phyloP scores from a whole-genome alignment of 2,113 vertebrate genomes.

The Anser cygnoides region DNA sequence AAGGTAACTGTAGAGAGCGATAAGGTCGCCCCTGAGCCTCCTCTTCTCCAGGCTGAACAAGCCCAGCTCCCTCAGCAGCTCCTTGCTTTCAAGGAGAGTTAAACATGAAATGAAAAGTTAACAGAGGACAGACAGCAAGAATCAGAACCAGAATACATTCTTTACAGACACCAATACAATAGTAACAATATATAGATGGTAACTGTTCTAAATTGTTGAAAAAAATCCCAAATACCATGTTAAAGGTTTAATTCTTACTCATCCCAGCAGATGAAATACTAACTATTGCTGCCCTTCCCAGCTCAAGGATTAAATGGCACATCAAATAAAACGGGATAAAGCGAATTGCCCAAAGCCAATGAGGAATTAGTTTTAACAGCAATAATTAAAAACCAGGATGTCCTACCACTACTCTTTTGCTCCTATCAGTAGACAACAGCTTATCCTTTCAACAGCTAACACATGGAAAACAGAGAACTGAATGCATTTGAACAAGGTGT shows the following conservation, averaged over 20 bases:
- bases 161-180: not conserved
- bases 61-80: no score
- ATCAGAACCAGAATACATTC: not conserved
- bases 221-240: not conserved
- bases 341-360: not conserved
- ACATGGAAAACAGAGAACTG: not conserved
- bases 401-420: not conserved
- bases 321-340: not conserved
- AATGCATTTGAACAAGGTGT: not conserved
- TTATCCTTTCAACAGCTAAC: slow-evolving; percentile 16
- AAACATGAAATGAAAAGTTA: not conserved
- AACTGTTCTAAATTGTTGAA: not conserved
- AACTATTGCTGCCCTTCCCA: not conserved
- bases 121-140: not conserved
- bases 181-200: not conserved
- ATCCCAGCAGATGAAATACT: not conserved
- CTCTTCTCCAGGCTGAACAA: no score
- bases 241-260: not conserved
- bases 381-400: not conserved
- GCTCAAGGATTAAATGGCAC: not conserved
- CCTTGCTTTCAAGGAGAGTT: not conserved
- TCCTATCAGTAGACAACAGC: not conserved
- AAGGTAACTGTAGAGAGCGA: no score
- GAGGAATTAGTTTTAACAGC: not conserved
- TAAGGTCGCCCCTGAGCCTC: no score